Base-by-base conservation (phyloP, 2,888 invertebrate genomes). In the Lycaena phlaeas region DNA sequence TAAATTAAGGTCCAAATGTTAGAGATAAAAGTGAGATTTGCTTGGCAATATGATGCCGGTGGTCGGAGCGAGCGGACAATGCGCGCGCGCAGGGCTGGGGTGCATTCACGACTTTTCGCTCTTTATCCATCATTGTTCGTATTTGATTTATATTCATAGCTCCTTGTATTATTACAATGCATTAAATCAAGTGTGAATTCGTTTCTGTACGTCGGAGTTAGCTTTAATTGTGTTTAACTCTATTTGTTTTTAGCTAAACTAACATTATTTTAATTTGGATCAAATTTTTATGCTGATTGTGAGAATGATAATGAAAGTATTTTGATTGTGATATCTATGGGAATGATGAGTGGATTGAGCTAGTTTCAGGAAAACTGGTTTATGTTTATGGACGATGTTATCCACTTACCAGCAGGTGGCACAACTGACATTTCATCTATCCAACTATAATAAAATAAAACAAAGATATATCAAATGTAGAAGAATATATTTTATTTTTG, bases 101-200 rank as follows among this genome's bases (percentile, higher is more conserved):
- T 34, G 34, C 74, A 76, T 81, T 81, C 78, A 81, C 76, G 72
- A 79, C 68, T 81, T 76, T 78, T 81, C 79, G 81, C 79, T 84
- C 78, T 84, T 82, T 84, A 82, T 66, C 64, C 54, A 49, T 55
- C 63, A 70, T 84, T 84, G 82, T 84, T 76, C 79, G 70, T 63
- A 69, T 82, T 79, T 82, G 84, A 84, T 84, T 82, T 84, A 84
- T 82, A 84, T 84, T 84, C 82, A 84, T 84, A 68, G 64, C 63
- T 60, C 61, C 70, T 74, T 63, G 65, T 77, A 79, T 77, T 78
- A 75, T 79, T 73, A 72, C 57, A 57, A 50, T 57, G 58, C 67
- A 68, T 64, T 70, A 72, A 76, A 79, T 78, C 79, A 79, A 69
- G 73, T 77, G 75, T 61, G 56, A 64, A 57, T 57, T 64, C 61